Evolutionary conservation across 2,888 invertebrate species (phyloP).

Genomic region (Drosophila rubida): DNA sequence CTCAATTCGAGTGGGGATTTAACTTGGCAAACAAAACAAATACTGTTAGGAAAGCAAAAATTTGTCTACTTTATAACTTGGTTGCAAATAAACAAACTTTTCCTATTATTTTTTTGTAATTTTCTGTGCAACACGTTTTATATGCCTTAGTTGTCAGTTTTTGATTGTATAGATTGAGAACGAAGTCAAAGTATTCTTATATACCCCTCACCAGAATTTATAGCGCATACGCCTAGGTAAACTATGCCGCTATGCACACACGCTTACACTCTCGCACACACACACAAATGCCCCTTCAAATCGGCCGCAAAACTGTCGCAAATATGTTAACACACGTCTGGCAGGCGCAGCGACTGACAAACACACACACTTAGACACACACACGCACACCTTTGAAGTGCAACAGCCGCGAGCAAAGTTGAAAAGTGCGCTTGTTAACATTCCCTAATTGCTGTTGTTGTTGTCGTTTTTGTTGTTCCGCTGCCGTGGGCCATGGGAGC

Average conservation of each 20-base stretch:
- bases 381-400: slow-evolving; percentile 74
- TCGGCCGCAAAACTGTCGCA: slow-evolving; percentile 41
- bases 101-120: too few relatives aligned
- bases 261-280: slow-evolving; percentile 1
- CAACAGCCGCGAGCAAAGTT: slow-evolving; percentile 75
- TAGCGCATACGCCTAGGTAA: slow-evolving; percentile 1
- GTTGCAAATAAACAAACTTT: too few relatives aligned
- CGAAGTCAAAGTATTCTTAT: too few relatives aligned
- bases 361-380: slow-evolving; percentile 1
- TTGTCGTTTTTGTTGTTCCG: slow-evolving; percentile 29
- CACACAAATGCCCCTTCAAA: slow-evolving; percentile 25
- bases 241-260: slow-evolving; percentile 13
- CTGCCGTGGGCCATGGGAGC: slow-evolving; percentile 23
- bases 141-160: too few relatives aligned
- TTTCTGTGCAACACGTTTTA: too few relatives aligned
- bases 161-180: too few relatives aligned
- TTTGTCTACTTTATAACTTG: too few relatives aligned
- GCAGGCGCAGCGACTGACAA: slow-evolving; percentile 4
- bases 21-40: neutral
- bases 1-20: neutral
- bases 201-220: neutral
- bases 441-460: slow-evolving; percentile 76
- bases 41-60: too few relatives aligned
- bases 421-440: slow-evolving; percentile 81
- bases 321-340: slow-evolving; percentile 25